A percentile compares a stretch with the other conserved stretches of the same genome.
Conservation (phyloP, 2,888 invertebrate genomes). For the Aradus depressus region DNA sequence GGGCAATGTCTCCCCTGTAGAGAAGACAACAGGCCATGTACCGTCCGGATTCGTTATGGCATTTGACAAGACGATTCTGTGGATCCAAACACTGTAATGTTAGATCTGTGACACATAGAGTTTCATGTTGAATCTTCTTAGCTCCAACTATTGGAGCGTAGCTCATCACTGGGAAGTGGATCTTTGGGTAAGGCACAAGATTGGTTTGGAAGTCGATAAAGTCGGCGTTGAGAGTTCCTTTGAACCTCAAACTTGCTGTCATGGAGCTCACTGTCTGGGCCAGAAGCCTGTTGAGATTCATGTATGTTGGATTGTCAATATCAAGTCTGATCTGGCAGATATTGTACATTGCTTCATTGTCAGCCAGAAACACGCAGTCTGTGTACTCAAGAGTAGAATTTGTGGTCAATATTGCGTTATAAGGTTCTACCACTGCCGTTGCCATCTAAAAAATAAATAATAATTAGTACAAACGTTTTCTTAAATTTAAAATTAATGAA, state of each 20-base stretch:
- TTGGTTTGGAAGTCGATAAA: constrained; percentile 31
- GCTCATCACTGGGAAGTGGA: constrained; percentile 29
- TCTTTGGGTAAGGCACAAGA: constrained; percentile 30
- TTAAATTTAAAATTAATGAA: neutral
- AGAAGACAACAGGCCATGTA: constrained; percentile 85
- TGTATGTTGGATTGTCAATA: constrained; percentile 72
- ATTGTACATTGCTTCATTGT: constrained; percentile 89
- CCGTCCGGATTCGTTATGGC: constrained; percentile 69
- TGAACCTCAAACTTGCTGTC: constrained; percentile 30
- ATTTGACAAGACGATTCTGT: constrained; percentile 81
- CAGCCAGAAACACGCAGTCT: constrained; percentile 89
- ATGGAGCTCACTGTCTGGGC: constrained; percentile 36
- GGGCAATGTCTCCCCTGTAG: constrained; percentile 82
- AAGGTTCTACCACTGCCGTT: constrained; percentile 89
- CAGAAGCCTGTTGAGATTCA: constrained; percentile 72
- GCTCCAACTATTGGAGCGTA: constrained; percentile 29
- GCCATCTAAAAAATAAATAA: constrained; percentile 49
- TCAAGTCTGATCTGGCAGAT: constrained; percentile 76
- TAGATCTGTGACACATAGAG: constrained; percentile 25
- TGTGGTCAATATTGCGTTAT: constrained; percentile 82
- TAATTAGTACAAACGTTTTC: neutral
- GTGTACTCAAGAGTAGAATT: constrained; percentile 77
- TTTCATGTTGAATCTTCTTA: constrained; percentile 23
- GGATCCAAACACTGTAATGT: constrained; percentile 68
- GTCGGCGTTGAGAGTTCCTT: constrained; percentile 29